Evolutionary conservation across 2,888 invertebrate species (phyloP), one percentile per base, ranked within the genome.

Genomic region (Nudaria mundana): DNA sequence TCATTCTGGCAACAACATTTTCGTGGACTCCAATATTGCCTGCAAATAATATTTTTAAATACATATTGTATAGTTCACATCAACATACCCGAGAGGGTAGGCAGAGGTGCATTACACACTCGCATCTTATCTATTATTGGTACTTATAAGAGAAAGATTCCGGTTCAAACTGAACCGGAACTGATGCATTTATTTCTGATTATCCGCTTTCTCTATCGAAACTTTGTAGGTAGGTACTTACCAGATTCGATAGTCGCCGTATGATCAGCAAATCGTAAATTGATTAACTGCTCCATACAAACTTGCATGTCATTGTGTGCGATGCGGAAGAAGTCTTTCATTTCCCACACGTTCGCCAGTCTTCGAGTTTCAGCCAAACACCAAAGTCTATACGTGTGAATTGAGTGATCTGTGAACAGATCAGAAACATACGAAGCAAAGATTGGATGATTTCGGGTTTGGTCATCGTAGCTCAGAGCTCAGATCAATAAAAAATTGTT

Each of bases 361-460:
- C 92, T 90, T 43, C 94, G 92, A 0, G 94, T 93, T 71, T 94
- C 93, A 12, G 92, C 92, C 30, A 92, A 81, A 25, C 94, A 93
- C 95, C 95, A 95, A 5, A 95, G 81, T 22, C 95, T 90, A 69
- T 93, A 93, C 0, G 94, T 94, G 69, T 96, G 95, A 25, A 95
- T 91, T 0, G 94, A 93, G 66, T 95, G 95, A 83, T 95, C 95
- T 93, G 67, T 6, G 10, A 25, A 5, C 11, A 18, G n/a, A n/a
- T n/a, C n/a, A n/a, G n/a, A n/a, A n/a, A n/a, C n/a, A n/a, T n/a
- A n/a, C n/a, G n/a, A n/a, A n/a, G 8, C 5, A 13, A 7, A 1
- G 8, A 12, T 1, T 23, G 22, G 5, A n/a, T 11, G 5, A 36
- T 12, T n/a, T 7, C 14, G 13, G 3, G 26, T 26, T 29, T 13